Percentiles rank a stretch among this genome's conserved stretches.
phyloP scores from a whole-genome alignment of 2,797 vertebrate species.

The Mormyrus hasselquistii region DNA sequence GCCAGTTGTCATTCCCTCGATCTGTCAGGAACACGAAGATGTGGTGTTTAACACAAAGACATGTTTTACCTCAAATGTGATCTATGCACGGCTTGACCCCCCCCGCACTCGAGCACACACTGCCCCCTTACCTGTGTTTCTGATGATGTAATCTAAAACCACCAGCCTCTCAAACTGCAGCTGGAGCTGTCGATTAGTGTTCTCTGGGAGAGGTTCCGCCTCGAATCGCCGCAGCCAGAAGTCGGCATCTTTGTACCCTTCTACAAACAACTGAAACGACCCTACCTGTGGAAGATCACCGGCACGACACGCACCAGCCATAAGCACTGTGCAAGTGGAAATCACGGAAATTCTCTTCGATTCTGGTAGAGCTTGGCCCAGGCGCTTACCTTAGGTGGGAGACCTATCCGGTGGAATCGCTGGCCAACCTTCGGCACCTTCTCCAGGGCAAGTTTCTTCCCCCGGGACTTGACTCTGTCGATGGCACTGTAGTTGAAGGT shows the following conservation, averaged over 20 bases:
- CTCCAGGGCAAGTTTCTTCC: slow-evolving; percentile 87
- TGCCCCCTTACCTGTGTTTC: slow-evolving; percentile 79
- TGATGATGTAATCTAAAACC: slow-evolving; percentile 95
- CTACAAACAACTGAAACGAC: slow-evolving; percentile 96
- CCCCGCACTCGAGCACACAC: background rate
- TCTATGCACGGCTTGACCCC: background rate
- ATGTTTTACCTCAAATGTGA: background rate
- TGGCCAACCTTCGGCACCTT: slow-evolving; percentile 97
- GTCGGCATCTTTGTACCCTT: slow-evolving; percentile 95
- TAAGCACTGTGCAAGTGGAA: background rate
- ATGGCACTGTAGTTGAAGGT: slow-evolving; percentile 98
- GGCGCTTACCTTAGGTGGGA: slow-evolving; percentile 84
- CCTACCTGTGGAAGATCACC: slow-evolving; percentile 68
- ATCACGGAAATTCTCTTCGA: background rate
- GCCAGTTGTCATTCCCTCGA: slow-evolving; percentile 95
- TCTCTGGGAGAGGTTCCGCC: slow-evolving; percentile 87
- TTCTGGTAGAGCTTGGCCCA: background rate
- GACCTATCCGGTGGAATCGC: slow-evolving; percentile 90
- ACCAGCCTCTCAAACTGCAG: slow-evolving; percentile 93
- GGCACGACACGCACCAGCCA: background rate
- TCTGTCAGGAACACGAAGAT: slow-evolving; percentile 3
- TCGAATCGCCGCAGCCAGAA: slow-evolving; percentile 95
- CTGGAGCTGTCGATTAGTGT: slow-evolving; percentile 89
- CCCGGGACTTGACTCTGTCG: slow-evolving; percentile 91
- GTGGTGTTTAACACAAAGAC: background rate